These are phyloP conservation scores for Sitta europaea DNA, from an alignment of 2,113 vertebrate genomes.

Conservation along the genomic window DNA sequence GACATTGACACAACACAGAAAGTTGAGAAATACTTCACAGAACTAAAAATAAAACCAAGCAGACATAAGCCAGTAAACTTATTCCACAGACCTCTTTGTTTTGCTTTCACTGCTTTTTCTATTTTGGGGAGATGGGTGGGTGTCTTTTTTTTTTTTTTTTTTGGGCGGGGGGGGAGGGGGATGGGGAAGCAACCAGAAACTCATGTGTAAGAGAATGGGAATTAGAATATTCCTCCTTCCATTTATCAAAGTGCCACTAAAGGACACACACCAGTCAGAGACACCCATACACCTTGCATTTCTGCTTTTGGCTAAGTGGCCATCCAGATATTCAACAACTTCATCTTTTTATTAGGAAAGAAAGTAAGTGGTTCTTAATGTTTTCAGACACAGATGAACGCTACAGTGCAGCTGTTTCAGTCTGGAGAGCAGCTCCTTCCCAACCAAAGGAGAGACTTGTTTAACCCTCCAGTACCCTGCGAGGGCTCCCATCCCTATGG, in stretches of 20 bases:
- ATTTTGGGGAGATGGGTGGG: neutral
- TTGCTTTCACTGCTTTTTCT: neutral
- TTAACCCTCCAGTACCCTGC: constrained; percentile 13
- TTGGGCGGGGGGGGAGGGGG: neutral
- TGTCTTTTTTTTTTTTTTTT: neutral
- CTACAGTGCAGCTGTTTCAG: neutral
- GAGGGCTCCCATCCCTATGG: constrained; percentile 50
- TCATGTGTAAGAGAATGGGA: neutral
- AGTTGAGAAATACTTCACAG: neutral
- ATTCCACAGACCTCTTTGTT: neutral
- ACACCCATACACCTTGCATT: neutral
- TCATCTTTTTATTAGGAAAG: neutral
- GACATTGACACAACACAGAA: constrained; percentile 9
- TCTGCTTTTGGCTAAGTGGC: neutral
- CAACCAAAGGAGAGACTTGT: constrained; percentile 39
- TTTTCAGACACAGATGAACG: neutral
- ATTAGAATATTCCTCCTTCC: neutral
- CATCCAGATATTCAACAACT: neutral
- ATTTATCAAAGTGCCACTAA: neutral
- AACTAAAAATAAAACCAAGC: constrained; percentile 33
- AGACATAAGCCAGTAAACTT: neutral
- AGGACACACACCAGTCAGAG: neutral
- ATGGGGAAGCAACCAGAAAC: neutral
- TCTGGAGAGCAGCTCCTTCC: neutral
- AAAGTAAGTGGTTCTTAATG: neutral